Conservation (phyloP, 2,888 invertebrate species). For the Pediacus dermestoides region DNA sequence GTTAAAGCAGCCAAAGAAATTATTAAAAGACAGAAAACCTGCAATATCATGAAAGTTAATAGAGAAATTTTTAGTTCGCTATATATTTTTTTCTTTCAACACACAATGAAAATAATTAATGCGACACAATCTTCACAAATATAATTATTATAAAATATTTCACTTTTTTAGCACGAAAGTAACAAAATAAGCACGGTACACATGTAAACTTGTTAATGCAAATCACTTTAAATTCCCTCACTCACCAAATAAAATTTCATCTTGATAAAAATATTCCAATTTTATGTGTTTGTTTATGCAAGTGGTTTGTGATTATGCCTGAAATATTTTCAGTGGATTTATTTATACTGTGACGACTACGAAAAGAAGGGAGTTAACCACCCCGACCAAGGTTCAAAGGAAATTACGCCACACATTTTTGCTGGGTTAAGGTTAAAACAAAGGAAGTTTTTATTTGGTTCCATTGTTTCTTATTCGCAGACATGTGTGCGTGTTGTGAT, state of each 20-base stretch:
- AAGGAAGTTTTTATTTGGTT: slow-evolving; percentile 13
- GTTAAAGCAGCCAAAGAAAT: too few species aligned
- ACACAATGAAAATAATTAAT: too few species aligned
- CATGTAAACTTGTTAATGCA: too few species aligned
- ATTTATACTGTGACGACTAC: slow-evolving; percentile 8
- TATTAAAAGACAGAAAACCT: too few species aligned
- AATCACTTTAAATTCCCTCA: too few species aligned
- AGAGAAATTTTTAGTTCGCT: too few species aligned
- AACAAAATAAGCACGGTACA: too few species aligned
- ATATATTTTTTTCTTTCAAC: too few species aligned
- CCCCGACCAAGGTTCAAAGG: slow-evolving; percentile 27
- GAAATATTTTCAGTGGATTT: slow-evolving; percentile 2
- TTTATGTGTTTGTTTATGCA: slow-evolving; percentile 2
- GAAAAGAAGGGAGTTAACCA: slow-evolving; percentile 19
- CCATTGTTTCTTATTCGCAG: slow-evolving; percentile 16
- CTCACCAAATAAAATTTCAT: slow-evolving; percentile 34
- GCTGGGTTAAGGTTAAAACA: slow-evolving; percentile 13
- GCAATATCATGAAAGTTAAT: too few species aligned
- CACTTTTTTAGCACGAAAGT: too few species aligned
- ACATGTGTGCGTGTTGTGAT: slow-evolving; percentile 25
- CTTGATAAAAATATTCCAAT: slow-evolving; percentile 20
- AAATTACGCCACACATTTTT: slow-evolving; percentile 25
- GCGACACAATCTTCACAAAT: too few species aligned
- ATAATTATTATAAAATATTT: too few species aligned
- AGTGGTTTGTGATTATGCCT: slow-evolving; percentile 4